Evolutionary conservation across 2,888 invertebrate genomes (phyloP).

Genomic region (Andrena hattorfiana): DNA sequence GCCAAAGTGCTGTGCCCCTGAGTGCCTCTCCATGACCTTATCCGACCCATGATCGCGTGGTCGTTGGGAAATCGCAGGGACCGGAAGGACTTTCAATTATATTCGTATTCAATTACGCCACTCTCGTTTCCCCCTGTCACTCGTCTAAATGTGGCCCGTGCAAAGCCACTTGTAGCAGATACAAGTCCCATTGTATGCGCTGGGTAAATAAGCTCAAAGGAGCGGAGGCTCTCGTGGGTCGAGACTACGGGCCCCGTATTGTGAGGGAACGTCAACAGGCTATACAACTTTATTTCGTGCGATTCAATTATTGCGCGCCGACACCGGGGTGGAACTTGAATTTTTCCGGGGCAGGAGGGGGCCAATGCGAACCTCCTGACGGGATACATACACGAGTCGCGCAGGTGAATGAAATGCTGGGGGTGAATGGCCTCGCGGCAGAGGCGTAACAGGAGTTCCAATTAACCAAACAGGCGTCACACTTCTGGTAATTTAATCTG

Average conservation of each 20-base stretch:
- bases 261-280: conserved; percentile 36
- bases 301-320: conserved; percentile 49
- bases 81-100: conserved; percentile 68
- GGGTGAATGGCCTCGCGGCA: neutral
- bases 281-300: conserved; percentile 38
- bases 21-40: conserved; percentile 44
- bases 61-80: conserved; percentile 39
- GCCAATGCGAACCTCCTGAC: neutral
- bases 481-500: neutral
- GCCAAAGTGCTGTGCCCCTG: conserved; percentile 38
- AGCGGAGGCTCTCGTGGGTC: conserved; percentile 40
- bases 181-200: conserved; percentile 43
- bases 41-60: conserved; percentile 38
- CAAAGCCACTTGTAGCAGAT: conserved; percentile 48
- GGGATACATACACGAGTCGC: conserved; percentile 18
- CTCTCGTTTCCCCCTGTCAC: conserved; percentile 18
- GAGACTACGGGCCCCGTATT: conserved; percentile 30
- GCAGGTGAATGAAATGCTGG: neutral
- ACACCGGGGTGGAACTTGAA: neutral
- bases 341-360: neutral
- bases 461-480: conserved; percentile 8
- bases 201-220: conserved; percentile 58
- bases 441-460: neutral
- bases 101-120: conserved; percentile 67
- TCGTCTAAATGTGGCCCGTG: conserved; percentile 42